Conservation (phyloP, 2,113 vertebrate genomes). For the Dasyurus viverrinus region DNA sequence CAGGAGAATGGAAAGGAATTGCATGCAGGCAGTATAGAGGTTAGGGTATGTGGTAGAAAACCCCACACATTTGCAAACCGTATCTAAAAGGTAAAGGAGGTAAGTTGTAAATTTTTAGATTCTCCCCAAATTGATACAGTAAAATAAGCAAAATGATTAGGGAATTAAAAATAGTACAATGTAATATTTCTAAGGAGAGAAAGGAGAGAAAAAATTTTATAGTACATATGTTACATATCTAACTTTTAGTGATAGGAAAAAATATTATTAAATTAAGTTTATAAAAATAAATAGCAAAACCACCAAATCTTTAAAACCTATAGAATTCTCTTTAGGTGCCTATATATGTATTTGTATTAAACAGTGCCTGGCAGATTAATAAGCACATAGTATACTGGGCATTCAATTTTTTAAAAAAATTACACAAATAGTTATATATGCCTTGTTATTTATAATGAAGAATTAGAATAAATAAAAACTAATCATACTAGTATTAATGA, state of each 20-base stretch:
- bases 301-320: no score
- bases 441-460: no score
- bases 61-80: slow-evolving; percentile 86
- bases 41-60: slow-evolving; percentile 74
- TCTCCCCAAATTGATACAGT: slow-evolving; percentile 26
- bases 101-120: not conserved
- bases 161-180: not conserved
- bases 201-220: not conserved
- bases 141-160: slow-evolving; percentile 38
- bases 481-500: no score
- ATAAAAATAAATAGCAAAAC: not conserved
- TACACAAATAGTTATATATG: no score
- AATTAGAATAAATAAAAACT: no score
- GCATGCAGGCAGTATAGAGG: slow-evolving; percentile 86
- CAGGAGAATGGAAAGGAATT: slow-evolving; percentile 90
- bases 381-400: no score
- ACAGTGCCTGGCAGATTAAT: no score
- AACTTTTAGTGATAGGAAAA: not conserved
- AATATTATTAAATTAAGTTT: not conserved
- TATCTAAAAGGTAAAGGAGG: slow-evolving; percentile 81
- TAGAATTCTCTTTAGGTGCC: no score
- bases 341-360: no score
- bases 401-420: no score
- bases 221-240: not conserved
- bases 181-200: slow-evolving; percentile 12